Percentiles rank a stretch among this genome's conserved stretches.
These are phyloP conservation scores for Alentia gelatinosa DNA, from an alignment of 2,888 invertebrate genomes.

Conservation along the genomic window DNA sequence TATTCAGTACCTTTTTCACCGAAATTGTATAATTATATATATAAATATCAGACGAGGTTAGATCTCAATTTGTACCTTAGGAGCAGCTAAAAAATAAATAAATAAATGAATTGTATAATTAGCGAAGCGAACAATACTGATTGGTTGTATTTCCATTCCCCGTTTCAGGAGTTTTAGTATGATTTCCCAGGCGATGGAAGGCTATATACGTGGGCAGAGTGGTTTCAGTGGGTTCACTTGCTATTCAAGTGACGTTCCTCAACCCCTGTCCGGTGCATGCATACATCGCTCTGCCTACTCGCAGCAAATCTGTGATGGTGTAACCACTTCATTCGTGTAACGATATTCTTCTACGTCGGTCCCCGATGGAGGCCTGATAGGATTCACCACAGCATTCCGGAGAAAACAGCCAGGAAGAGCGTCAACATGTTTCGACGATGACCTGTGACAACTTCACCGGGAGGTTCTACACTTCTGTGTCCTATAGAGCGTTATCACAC, in stretches of 20 bases:
- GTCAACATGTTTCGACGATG: not conserved
- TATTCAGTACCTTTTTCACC: too few species aligned
- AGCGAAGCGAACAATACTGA: not conserved
- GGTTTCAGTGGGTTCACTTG: too few species aligned
- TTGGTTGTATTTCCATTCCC: not conserved
- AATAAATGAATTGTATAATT: not conserved
- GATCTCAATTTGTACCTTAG: not conserved
- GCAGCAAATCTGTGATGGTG: slow-evolving; percentile 1
- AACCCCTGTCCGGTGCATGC: not conserved
- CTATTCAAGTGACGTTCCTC: not conserved
- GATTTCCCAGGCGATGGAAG: not conserved
- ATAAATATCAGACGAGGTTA: not conserved
- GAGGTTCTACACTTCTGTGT: not conserved
- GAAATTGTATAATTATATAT: not conserved
- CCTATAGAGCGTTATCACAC: not conserved
- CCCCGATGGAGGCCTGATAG: not conserved
- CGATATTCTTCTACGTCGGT: not conserved
- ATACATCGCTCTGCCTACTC: not conserved
- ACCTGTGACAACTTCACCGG: not conserved
- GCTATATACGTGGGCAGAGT: not conserved
- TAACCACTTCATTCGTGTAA: not conserved
- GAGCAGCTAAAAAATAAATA: too few species aligned
- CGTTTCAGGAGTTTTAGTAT: not conserved
- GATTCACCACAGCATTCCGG: not conserved
- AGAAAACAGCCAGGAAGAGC: not conserved